Evolutionary conservation across 1,140 invertebrate genomes (phyloP).

Genomic region (Palaemon carinicauda): DNA sequence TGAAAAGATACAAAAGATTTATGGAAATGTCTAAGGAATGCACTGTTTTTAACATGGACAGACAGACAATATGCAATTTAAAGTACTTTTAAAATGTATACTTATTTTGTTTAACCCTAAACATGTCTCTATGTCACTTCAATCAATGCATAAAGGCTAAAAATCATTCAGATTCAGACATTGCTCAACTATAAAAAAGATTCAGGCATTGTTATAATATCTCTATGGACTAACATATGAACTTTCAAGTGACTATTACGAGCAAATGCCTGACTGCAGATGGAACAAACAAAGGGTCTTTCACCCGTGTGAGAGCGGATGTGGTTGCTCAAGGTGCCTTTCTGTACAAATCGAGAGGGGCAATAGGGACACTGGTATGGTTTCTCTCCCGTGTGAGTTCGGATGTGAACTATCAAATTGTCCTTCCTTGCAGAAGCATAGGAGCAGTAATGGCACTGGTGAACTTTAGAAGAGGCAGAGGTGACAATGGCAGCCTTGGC

Average conservation of each 20-base stretch:
- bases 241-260: conserved; percentile 22
- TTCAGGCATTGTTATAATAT: background rate
- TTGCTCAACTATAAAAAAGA: too few species aligned
- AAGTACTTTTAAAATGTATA: too few species aligned
- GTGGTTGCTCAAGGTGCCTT: conserved; percentile 37
- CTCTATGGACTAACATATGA: background rate
- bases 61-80: too few species aligned
- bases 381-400: conserved; percentile 39
- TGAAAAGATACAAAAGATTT: too few species aligned
- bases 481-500: background rate
- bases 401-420: conserved; percentile 36
- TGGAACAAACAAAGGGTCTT: conserved; percentile 17
- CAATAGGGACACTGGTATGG: conserved; percentile 33
- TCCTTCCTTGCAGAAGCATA: conserved; percentile 38
- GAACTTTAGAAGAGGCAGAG: conserved; percentile 6
- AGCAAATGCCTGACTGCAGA: conserved; percentile 20
- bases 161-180: too few species aligned
- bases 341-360: conserved; percentile 34
- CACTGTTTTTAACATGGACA: too few species aligned
- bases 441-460: conserved; percentile 38
- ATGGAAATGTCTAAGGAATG: too few species aligned
- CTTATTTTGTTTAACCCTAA: too few species aligned
- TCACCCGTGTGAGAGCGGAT: conserved; percentile 36
- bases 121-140: too few species aligned
- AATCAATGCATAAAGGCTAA: too few species aligned